Base-by-base conservation (phyloP, 1,140 invertebrate genomes). In the Penaeus chinensis region DNA sequence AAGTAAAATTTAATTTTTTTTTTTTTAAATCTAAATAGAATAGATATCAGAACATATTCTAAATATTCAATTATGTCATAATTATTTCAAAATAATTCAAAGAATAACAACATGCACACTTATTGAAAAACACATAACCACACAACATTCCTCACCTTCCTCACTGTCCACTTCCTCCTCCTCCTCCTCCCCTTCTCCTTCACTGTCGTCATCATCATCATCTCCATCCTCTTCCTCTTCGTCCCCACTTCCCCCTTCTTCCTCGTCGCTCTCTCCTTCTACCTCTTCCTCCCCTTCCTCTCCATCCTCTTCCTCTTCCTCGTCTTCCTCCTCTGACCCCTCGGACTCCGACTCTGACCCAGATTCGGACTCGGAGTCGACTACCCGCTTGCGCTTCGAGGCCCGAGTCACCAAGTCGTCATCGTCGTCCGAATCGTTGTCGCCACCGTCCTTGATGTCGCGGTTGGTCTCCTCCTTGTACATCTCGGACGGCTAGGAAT, bases 391-490 rank as follows among this genome's bases (percentile, higher is more conserved):
- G 27, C 84, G 61, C 84, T 86, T 86, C 4, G 65, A 16, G 18
- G 60, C 63, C 20, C 84, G 24, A 7, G 61, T 66, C 42, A 80
- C 69, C 42, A 86, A 20, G 60, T 80, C 84, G 19, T 86, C 84
- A 16, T 86, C 84, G 24, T 86, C 84, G 60, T 86, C 84, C 60
- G 77, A 80, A 61, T 80, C 77, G 22, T 86, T 78, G 32, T 60
- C 77, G 24, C 65, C 63, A 18, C 66, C 54, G 27, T 80, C 84
- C 37, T 37, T 66, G 32, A 86, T 66, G 37, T 86, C 84, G n/a
- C 71, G 77, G n/a, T 80, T 78, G 63, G 24, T 66, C 37, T 86
- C 84, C 84, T 86, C 84, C 84, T 86, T 80, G 77, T 69, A 69
- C 84, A 86, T 86, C 77, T 86, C 77, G 63, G 84, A 79, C 77